Conservation (phyloP, 2,888 invertebrate genomes). For the Rhamphomyia laevipes region DNA sequence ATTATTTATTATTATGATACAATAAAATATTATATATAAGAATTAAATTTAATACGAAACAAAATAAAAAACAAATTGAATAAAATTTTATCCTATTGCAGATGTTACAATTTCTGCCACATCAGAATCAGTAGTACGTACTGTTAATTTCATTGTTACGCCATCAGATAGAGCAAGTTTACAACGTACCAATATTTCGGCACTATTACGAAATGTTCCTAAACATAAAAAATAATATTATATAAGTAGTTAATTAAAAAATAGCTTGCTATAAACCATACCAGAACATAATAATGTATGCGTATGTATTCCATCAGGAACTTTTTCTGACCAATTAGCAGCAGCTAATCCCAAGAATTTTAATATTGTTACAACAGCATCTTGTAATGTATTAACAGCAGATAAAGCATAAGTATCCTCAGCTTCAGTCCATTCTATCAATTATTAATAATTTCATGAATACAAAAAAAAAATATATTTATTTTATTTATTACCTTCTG, state of each 20-base stretch:
- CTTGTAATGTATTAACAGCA: conserved; percentile 63
- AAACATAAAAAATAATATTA: conserved; percentile 13
- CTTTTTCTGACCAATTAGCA: conserved; percentile 71
- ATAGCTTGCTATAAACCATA: conserved; percentile 16
- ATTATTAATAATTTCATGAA: not conserved
- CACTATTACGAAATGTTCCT: conserved; percentile 82
- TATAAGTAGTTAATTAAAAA: not conserved
- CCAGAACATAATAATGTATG: conserved; percentile 76
- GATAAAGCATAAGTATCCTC: conserved; percentile 90
- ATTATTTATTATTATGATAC: no score
- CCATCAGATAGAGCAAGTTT: conserved; percentile 62
- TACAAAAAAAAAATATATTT: not conserved
- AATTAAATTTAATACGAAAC: not conserved
- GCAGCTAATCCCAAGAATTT: conserved; percentile 75
- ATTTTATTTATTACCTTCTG: conserved; percentile 36
- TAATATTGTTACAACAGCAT: conserved; percentile 72
- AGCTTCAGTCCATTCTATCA: conserved; percentile 48
- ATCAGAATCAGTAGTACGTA: conserved; percentile 72
- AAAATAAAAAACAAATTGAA: not conserved
- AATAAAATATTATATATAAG: not conserved
- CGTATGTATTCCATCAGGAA: conserved; percentile 68
- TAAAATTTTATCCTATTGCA: conserved; percentile 57
- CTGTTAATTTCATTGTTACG: conserved; percentile 90
- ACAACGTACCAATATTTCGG: conserved; percentile 77
- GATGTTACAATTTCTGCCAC: conserved; percentile 80